These are phyloP conservation scores for Trachelipus rathkii DNA, from an alignment of 1,140 invertebrate species.

Conservation along the genomic window DNA sequence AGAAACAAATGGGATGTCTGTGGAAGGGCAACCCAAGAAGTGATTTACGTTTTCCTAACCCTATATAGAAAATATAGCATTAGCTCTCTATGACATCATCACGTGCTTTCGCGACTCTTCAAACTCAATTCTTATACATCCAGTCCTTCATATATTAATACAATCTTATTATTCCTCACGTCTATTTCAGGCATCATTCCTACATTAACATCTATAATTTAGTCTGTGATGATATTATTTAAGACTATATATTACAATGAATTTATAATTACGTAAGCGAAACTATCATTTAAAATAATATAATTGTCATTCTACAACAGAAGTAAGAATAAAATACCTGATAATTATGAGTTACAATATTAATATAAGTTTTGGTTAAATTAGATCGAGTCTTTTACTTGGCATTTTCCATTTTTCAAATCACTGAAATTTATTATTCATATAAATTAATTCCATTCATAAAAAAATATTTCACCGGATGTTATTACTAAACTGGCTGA, in stretches of 20 bases:
- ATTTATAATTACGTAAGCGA: not conserved
- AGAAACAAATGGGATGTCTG: too few species aligned
- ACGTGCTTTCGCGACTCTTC: too few species aligned
- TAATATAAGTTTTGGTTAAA: too few species aligned
- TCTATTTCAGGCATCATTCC: not conserved
- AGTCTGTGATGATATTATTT: not conserved
- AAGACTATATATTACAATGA: not conserved
- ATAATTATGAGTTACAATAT: not conserved
- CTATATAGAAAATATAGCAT: too few species aligned
- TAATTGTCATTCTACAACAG: not conserved
- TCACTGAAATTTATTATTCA: not conserved
- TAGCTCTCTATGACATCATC: too few species aligned
- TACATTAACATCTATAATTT: not conserved
- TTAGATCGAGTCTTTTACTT: not conserved
- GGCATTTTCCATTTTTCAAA: not conserved
- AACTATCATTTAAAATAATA: not conserved
- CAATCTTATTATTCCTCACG: not conserved
- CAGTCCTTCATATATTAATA: not conserved
- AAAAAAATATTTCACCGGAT: conserved; percentile 60
- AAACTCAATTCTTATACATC: too few species aligned
- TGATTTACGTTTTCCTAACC: too few species aligned
- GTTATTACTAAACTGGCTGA: conserved; percentile 62
- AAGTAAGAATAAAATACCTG: not conserved
- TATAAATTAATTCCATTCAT: conserved; percentile 77
- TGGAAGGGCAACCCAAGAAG: too few species aligned